Percentiles rank a stretch among this genome's conserved stretches.
phyloP scores from a whole-genome alignment of 1,140 invertebrate genomes.

The Drosophila equinoxialis region DNA sequence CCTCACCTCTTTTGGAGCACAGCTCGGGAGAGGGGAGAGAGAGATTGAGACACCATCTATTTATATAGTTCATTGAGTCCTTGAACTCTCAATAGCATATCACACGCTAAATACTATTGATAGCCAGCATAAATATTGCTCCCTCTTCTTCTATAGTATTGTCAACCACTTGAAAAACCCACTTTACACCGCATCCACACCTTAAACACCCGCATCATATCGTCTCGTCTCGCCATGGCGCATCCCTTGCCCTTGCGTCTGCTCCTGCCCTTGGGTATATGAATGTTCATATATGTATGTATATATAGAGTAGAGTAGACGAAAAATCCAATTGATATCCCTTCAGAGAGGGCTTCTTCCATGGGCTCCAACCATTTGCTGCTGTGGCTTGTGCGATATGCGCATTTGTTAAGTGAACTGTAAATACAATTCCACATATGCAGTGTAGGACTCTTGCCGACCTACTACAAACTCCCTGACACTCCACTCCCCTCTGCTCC shows the following conservation, averaged over 20 bases:
- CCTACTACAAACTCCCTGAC: background rate
- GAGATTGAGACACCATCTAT: slow-evolving; percentile 31
- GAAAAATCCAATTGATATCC: slow-evolving; percentile 14
- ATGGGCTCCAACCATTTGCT: slow-evolving; percentile 33
- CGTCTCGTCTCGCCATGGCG: background rate
- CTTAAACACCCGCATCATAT: slow-evolving; percentile 33
- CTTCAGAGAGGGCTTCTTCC: slow-evolving; percentile 4
- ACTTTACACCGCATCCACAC: slow-evolving; percentile 43
- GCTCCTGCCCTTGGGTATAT: background rate
- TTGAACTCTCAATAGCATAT: slow-evolving; percentile 51
- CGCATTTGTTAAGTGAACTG: slow-evolving; percentile 75
- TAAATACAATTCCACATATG: slow-evolving; percentile 62
- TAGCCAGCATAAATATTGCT: slow-evolving; percentile 26
- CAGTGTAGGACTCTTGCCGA: slow-evolving; percentile 37
- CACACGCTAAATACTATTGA: slow-evolving; percentile 17
- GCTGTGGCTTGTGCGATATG: slow-evolving; percentile 48
- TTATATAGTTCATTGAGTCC: slow-evolving; percentile 60
- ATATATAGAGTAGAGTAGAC: slow-evolving; percentile 21
- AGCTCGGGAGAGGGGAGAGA: background rate
- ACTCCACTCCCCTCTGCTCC: background rate
- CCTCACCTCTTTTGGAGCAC: background rate
- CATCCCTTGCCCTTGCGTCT: background rate
- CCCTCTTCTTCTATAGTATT: slow-evolving; percentile 19
- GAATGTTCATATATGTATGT: background rate
- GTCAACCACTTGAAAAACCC: slow-evolving; percentile 39